A percentile compares a stretch with the other conserved stretches of the same genome.
phyloP scores from a whole-genome alignment of 2,888 invertebrate genomes.

The Eupithecia centaureata region DNA sequence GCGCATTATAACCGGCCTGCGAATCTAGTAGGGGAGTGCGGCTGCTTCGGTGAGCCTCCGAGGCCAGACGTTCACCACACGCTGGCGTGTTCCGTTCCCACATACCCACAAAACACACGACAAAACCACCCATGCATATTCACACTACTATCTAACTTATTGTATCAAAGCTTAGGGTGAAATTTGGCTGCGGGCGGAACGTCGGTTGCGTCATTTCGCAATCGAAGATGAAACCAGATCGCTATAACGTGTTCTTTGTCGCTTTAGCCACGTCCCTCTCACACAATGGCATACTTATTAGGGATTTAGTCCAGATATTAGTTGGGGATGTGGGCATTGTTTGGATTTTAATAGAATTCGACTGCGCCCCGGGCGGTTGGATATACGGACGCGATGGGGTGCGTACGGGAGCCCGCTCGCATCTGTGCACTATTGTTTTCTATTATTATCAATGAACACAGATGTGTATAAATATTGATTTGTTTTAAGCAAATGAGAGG shows the following conservation, averaged over 20 bases:
- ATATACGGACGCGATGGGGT: conserved; percentile 56
- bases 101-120: conserved; percentile 48
- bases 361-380: conserved; percentile 76
- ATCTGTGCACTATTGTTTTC: conserved; percentile 63
- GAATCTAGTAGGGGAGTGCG: conserved; percentile 82
- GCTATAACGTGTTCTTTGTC: conserved; percentile 83
- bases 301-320: conserved; percentile 85
- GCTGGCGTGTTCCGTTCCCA: conserved; percentile 73
- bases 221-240: conserved; percentile 61
- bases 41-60: conserved; percentile 83
- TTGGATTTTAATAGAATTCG: conserved; percentile 83
- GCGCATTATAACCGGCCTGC: conserved; percentile 81
- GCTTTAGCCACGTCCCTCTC: conserved; percentile 81
- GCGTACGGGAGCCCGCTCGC: conserved; percentile 54
- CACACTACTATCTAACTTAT: conserved; percentile 45
- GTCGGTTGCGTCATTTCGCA: conserved; percentile 31
- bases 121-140: conserved; percentile 42
- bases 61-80: conserved; percentile 83
- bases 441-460: conserved; percentile 45
- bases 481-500: conserved; percentile 35
- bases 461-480: conserved; percentile 45
- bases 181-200: conserved; percentile 32
- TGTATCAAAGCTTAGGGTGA: conserved; percentile 20
- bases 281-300: conserved; percentile 84
- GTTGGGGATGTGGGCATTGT: conserved; percentile 83